phyloP scores from a whole-genome alignment of 2,888 invertebrate species.

The Endomychus coccineus region DNA sequence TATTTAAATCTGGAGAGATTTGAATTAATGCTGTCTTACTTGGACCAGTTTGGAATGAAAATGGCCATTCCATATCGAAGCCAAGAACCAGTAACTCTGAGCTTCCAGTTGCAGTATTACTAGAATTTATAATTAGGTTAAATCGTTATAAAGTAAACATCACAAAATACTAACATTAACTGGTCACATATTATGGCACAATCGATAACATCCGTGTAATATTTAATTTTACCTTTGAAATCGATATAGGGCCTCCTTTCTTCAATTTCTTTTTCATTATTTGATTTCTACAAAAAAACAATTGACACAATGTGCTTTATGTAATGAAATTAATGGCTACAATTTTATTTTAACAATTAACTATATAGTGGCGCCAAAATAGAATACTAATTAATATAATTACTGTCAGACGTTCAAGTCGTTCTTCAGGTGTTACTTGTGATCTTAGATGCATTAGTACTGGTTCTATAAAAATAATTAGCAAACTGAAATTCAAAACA shows the following conservation, averaged over 20 bases:
- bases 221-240: constrained; percentile 36
- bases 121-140: constrained; percentile 23
- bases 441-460: constrained; percentile 11
- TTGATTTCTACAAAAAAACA: background rate
- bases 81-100: constrained; percentile 48
- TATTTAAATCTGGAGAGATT: constrained; percentile 51
- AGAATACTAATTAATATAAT: too few relatives aligned
- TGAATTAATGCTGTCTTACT: constrained; percentile 57
- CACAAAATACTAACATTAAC: constrained; percentile 44
- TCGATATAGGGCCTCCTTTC: constrained; percentile 26
- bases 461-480: too few relatives aligned
- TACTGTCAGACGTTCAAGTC: constrained; percentile 6
- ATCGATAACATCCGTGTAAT: constrained; percentile 40
- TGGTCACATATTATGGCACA: constrained; percentile 46
- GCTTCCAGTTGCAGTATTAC: constrained; percentile 36
- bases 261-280: constrained; percentile 2
- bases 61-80: constrained; percentile 63
- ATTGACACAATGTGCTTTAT: constrained; percentile 6
- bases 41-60: constrained; percentile 51
- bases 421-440: constrained; percentile 8
- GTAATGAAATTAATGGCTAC: too few relatives aligned
- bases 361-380: too few relatives aligned
- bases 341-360: too few relatives aligned
- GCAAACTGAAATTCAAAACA: too few relatives aligned
- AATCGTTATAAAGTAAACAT: constrained; percentile 3